Evolutionary conservation across 2,888 invertebrate species (phyloP), one percentile per base, ranked within the genome.

Genomic region (Horisme vitalbata): DNA sequence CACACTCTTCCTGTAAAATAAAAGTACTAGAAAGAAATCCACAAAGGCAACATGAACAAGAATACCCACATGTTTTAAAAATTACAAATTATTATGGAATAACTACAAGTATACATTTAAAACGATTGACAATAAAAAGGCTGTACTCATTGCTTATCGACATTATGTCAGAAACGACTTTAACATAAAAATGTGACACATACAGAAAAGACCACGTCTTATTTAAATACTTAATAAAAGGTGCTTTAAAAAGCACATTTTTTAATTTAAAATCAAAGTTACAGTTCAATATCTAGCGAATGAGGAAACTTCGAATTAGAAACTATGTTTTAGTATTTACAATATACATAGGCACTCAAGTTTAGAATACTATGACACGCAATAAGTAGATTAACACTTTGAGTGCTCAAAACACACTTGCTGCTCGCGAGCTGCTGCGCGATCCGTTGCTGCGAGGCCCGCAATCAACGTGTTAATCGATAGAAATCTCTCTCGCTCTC

Each of bases 321-420:
- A 35, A 31, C 39, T 57, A 53, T 18, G 27, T 23, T 45, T 41
- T 32, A 21, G 36, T 58, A 59, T 56, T 54, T 56, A 59, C 59
- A 59, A 46, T 51, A 55, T 46, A 41, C 45, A 55, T 56, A 61
- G 60, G 58, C 60, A 61, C 60, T 58, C 56, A 50, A 49, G 39
- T 56, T 58, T 58, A 57, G 55, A 61, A 55, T 57, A 51, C 53
- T 55, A 59, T 45, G 34, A 43, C 48, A 34, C 39, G 34, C 46
- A n/a, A n/a, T n/a, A n/a, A n/a, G n/a, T n/a, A n/a, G n/a, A n/a
- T n/a, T n/a, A n/a, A n/a, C n/a, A n/a, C n/a, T n/a, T n/a, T n/a
- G n/a, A n/a, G n/a, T n/a, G n/a, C n/a, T n/a, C n/a, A n/a, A 35
- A 28, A n/a, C 15, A 35, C 26, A 23, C 23, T 23, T 7, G 8